These are phyloP conservation scores for Candoia aspera DNA, from an alignment of 2,113 vertebrate genomes.

Conservation along the genomic window DNA sequence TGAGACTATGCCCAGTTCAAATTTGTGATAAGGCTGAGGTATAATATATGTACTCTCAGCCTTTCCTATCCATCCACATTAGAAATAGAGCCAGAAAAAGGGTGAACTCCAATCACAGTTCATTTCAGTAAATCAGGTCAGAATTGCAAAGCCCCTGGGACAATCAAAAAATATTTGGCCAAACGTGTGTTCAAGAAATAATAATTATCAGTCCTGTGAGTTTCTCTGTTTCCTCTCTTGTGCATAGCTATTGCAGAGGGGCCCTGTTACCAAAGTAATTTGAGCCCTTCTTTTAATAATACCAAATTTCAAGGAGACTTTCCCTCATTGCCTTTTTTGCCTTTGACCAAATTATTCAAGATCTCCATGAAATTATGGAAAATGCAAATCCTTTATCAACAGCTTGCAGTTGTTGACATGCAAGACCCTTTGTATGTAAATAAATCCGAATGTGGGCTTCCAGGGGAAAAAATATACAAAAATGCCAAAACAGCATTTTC, in stretches of 20 bases:
- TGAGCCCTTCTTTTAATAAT: conserved; percentile 40
- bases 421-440: conserved; percentile 60
- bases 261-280: neutral
- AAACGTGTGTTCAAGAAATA: conserved; percentile 46
- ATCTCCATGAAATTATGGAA: conserved; percentile 66
- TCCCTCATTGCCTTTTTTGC: neutral
- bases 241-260: neutral
- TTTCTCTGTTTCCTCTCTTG: neutral
- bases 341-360: conserved; percentile 51
- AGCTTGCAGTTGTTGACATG: conserved; percentile 70
- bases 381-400: conserved; percentile 72
- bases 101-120: neutral
- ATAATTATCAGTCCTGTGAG: conserved; percentile 21
- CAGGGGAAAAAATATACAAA: conserved; percentile 17
- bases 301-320: conserved; percentile 26
- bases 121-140: neutral
- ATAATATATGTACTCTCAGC: conserved; percentile 40
- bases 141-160: neutral
- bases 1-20: conserved; percentile 2
- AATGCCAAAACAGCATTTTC: conserved; percentile 55
- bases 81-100: conserved; percentile 46
- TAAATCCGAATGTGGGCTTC: conserved; percentile 45
- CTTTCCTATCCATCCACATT: conserved; percentile 47
- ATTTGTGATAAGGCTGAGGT: conserved; percentile 26
- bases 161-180: neutral